Percentiles rank a stretch among this genome's conserved stretches.
Conservation (phyloP, 2,888 invertebrate species). For the Pyrrhia umbra region DNA sequence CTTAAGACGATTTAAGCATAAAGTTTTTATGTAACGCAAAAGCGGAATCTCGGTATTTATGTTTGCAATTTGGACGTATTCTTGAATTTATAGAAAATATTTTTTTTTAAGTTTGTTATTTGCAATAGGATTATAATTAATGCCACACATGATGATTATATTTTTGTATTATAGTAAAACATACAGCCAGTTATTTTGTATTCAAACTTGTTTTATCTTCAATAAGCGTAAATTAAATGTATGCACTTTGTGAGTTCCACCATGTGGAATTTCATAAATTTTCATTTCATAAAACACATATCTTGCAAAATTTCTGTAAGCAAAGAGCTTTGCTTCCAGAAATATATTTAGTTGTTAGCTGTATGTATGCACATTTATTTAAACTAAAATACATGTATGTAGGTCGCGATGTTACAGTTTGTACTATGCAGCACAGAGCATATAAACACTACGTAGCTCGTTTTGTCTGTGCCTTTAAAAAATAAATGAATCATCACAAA, state of each 20-base stretch:
- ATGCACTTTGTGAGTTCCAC: not conserved
- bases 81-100: too few relatives aligned
- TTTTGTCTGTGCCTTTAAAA: not conserved
- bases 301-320: not conserved
- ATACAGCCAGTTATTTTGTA: too few relatives aligned
- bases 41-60: not conserved
- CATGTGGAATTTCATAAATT: not conserved
- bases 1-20: slow-evolving; percentile 9
- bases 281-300: not conserved
- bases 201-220: too few relatives aligned
- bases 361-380: not conserved
- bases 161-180: too few relatives aligned
- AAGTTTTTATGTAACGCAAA: not conserved
- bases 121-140: too few relatives aligned
- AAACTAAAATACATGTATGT: not conserved
- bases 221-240: not conserved
- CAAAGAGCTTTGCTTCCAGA: not conserved
- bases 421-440: not conserved
- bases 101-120: too few relatives aligned
- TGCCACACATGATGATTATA: too few relatives aligned
- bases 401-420: slow-evolving; percentile 1
- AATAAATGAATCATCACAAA: not conserved
- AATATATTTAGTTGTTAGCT: not conserved
- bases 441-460: too few relatives aligned
- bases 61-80: too few relatives aligned